Evolutionary conservation across 2,797 vertebrate species (phyloP), one percentile per base, ranked within the genome.

Genomic region (Podargus strigoides): DNA sequence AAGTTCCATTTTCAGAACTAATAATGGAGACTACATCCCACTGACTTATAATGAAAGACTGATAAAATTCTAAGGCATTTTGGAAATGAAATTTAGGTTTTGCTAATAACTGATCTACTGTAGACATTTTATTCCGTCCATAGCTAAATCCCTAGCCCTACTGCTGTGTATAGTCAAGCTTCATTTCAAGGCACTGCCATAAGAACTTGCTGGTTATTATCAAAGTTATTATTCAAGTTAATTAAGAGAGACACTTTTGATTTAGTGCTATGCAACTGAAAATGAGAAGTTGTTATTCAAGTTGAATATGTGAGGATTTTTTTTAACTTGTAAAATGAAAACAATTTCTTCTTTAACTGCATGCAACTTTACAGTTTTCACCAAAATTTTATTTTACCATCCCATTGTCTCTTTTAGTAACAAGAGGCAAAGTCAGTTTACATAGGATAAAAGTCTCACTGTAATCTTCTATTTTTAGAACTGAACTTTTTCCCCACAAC

Each of bases 381-480:
- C 27, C 24, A 62, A 52, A 69, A 70, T 73, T 67, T 86, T 50
- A 47, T 27, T 67, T 66, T 60, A 39, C 24, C 9, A 9, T 79
- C 37, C 56, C 21, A 22, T 82, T 70, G 44, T 86, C 67, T 90
- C 27, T 81, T 74, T 66, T 64, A 81, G 83, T 62, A 67, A 74
- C 24, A 83, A 81, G 55, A 72, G n/a, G 14, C 27, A 32, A 84
- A 89, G 44, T 64, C 53, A 82, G 52, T 93, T 89, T 92, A 84
- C 4, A 16, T 87, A 82, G 77, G 56, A 81, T 79, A 78, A 53
- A 14, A 76, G 69, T 92, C 59, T 93, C 63, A 77, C 63, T 14
- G 3, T 86, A 64, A 92, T 67, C 34, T 91, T 93, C 88, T 90
- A 64, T 92, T 95, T 95, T 96, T 96, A 94, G 93, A 91, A 49